Percentiles rank a stretch among this genome's conserved stretches.
Conservation (phyloP, 1,140 invertebrate species). For the Lasioglossum baleicum region DNA sequence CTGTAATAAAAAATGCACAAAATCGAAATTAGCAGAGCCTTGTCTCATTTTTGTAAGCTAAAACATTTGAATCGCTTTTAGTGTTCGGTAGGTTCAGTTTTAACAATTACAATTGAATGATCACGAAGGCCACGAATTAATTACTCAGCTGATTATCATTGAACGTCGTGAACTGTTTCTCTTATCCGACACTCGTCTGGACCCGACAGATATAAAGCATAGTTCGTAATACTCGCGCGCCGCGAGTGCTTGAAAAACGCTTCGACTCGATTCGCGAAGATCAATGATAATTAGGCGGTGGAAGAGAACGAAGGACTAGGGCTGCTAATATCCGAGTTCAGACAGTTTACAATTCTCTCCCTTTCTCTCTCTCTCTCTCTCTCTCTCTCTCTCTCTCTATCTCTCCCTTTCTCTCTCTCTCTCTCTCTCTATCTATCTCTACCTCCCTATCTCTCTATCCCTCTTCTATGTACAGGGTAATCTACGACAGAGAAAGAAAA, state of each 20-base stretch:
- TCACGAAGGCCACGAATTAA: no score
- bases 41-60: no score
- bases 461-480: neutral
- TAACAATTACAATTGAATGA: no score
- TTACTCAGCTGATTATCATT: neutral
- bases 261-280: slow-evolving; percentile 14
- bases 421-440: slow-evolving; percentile 2
- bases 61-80: no score
- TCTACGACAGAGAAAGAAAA: neutral
- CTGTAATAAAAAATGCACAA: no score
- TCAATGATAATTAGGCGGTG: slow-evolving; percentile 9
- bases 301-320: slow-evolving; percentile 15
- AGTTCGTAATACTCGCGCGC: neutral
- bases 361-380: neutral
- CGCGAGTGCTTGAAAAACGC: neutral
- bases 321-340: slow-evolving; percentile 36
- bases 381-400: neutral
- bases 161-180: slow-evolving; percentile 1
- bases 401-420: no score
- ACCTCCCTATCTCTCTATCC: neutral
- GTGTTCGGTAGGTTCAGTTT: no score
- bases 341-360: neutral
- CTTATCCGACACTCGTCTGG: neutral
- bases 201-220: neutral
- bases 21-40: no score